Evolutionary conservation across 1,140 invertebrate species (phyloP), one percentile per base, ranked within the genome.

Genomic region (Drosophila baimaii): DNA sequence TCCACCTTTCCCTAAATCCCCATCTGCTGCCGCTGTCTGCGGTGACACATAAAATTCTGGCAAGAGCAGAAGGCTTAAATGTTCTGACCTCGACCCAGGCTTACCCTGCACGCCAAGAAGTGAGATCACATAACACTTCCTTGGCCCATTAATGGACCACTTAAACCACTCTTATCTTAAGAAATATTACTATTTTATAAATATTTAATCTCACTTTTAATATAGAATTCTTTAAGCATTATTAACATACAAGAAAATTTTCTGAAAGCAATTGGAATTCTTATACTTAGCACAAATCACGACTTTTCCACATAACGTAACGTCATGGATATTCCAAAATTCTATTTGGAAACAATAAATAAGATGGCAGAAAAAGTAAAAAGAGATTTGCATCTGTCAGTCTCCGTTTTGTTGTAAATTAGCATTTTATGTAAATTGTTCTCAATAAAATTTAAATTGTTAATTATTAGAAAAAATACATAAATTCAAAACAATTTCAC

Each of bases 31-130:
- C 17, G 12, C 44, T 69, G 49, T 23, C 25, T 62, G 56, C 39
- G 37, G 51, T 56, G 63, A 37, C 43, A 77, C 37, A 77, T 69
- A 70, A 77, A 69, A 77, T 43, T 69, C 29, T 41, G 49, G 55
- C 74, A 27, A 71, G 21, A 54, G 29, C 27, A 49, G 10, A 46
- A 23, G 37, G 52, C 35, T 29, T 10, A 47, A 52, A 31, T 17
- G 21, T 10, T 13, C 1, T 33, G 68, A 49, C 41, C 35, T 25
- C 37, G 35, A 39, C 51, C 27, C 9, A 6, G 27, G 9, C 3
- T 19, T 65, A 52, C 41, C 23, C 43, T 29, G 27, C 21, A 5
- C 21, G 4, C 2, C 0, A 21, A 19, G 2, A 13, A 21, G 19
- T 10, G 13, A 6, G 29, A 47, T 47, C 23, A 10, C 27, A 6